Evolutionary conservation across 2,888 invertebrate genomes (phyloP), one percentile per base, ranked within the genome.

Genomic region (Aphodius sticticus): DNA sequence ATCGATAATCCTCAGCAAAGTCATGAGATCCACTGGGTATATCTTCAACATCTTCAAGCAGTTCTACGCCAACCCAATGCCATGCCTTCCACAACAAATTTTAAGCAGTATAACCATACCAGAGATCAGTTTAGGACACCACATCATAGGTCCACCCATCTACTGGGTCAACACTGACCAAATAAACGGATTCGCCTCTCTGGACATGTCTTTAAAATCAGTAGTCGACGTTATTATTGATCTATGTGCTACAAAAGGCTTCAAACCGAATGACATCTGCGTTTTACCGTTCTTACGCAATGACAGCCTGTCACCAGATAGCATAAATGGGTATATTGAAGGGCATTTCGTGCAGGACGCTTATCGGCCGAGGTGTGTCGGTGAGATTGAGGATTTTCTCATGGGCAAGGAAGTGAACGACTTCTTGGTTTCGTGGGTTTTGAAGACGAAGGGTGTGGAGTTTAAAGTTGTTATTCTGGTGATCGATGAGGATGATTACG

Each of bases 401-500:
- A 84, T 81, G 15, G 81, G 85, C 74, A 84, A 82, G 53, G 85
- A 85, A 76, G 83, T 86, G 6, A 87, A 87, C 79, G 84, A 86
- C 72, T 88, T 88, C 81, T 81, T 88, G 7, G 84, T 88, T 38
- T 84, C 88, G 6, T 88, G 88, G 88, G 87, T 86, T 14, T 82
- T 88, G 69, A 82, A 87, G 7, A 87, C 88, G 7, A 89, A 89
- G 82, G 88, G 88, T 0, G 83, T 89, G 78, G 88, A 89, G 79
- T 89, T 88, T 83, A 88, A 88, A 81, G 87, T 88, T 2, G 88
- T 89, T 2, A 83, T 89, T 6, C 85, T 88, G 81, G 87, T 85
- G 6, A 84, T 88, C 15, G 88, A 88, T 79, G 86, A 87, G n/a
- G 87, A 87, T 74, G 88, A 88, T 83, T 88, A 87, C 80, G 88